Conservation (phyloP, 2,888 invertebrate genomes). For the Ephialtes manifestator region DNA sequence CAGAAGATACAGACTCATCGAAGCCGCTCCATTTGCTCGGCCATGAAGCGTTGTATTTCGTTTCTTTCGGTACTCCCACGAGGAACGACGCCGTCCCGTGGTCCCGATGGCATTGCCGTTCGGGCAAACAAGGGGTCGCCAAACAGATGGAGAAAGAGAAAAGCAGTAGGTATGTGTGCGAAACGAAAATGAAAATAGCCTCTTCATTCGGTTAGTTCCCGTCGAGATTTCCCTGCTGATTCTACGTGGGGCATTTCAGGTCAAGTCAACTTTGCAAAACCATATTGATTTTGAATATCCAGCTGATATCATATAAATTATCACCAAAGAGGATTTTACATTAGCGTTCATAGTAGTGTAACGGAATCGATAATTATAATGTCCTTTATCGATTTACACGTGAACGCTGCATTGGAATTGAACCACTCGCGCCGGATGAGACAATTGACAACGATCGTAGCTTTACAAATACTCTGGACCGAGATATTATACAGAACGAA, state of each 20-base stretch:
- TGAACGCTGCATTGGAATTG: no score
- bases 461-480: no score
- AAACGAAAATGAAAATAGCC: conserved; percentile 59
- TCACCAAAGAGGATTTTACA: not conserved
- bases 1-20: conserved; percentile 23
- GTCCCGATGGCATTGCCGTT: conserved; percentile 50
- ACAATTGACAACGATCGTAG: no score
- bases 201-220: conserved; percentile 43
- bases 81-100: conserved; percentile 48
- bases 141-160: conserved; percentile 14
- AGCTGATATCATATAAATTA: not conserved
- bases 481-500: no score
- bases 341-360: no score
- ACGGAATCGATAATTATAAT: no score
- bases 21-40: conserved; percentile 27
- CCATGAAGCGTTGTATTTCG: conserved; percentile 38
- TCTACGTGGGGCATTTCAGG: conserved; percentile 10
- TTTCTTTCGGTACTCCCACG: conserved; percentile 51
- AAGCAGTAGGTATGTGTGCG: conserved; percentile 22
- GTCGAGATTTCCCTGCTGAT: conserved; percentile 46
- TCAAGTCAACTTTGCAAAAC: not conserved
- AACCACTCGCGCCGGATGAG: no score
- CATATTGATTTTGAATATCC: not conserved
- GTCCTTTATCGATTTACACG: no score
- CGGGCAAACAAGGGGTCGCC: conserved; percentile 21